phyloP scores from a whole-genome alignment of 2,888 invertebrate species.

The Steinernema scapterisci region DNA sequence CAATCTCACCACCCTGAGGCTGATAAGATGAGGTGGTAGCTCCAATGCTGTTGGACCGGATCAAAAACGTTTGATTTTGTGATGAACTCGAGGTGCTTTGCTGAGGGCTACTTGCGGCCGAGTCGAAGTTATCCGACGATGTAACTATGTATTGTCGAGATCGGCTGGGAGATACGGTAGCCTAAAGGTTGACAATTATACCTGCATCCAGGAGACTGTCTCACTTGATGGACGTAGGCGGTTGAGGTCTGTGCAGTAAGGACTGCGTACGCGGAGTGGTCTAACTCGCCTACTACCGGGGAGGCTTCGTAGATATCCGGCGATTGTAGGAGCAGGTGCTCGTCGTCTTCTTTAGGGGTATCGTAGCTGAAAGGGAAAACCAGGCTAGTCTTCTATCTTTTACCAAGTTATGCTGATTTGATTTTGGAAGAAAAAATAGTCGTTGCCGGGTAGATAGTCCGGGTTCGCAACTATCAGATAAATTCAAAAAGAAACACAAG shows the following conservation, averaged over 20 bases:
- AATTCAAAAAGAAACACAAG: too few species aligned
- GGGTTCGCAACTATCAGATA: too few species aligned
- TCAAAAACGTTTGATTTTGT: conserved; percentile 7
- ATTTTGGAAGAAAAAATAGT: too few species aligned
- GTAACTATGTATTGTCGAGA: conserved; percentile 19
- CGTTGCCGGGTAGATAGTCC: too few species aligned
- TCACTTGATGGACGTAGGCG: conserved; percentile 5
- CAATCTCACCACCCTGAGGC: background rate
- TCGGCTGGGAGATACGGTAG: conserved; percentile 22
- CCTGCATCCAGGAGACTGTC: background rate
- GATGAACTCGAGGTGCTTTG: background rate
- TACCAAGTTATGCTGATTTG: too few species aligned
- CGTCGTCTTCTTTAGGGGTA: conserved; percentile 14
- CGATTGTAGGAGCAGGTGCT: background rate
- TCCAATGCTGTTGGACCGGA: background rate
- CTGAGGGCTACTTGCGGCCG: background rate
- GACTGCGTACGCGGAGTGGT: background rate
- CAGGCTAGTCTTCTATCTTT: too few species aligned
- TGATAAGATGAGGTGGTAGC: conserved; percentile 3
- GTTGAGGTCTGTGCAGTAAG: background rate
- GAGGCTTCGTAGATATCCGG: background rate
- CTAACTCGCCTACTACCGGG: background rate
- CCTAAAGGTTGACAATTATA: background rate
- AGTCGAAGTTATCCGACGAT: background rate
- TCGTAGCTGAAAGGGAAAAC: conserved; percentile 8